A percentile compares a stretch with the other conserved stretches of the same genome.
phyloP scores from a whole-genome alignment of 2,113 vertebrate species.

The Prinia subflava region DNA sequence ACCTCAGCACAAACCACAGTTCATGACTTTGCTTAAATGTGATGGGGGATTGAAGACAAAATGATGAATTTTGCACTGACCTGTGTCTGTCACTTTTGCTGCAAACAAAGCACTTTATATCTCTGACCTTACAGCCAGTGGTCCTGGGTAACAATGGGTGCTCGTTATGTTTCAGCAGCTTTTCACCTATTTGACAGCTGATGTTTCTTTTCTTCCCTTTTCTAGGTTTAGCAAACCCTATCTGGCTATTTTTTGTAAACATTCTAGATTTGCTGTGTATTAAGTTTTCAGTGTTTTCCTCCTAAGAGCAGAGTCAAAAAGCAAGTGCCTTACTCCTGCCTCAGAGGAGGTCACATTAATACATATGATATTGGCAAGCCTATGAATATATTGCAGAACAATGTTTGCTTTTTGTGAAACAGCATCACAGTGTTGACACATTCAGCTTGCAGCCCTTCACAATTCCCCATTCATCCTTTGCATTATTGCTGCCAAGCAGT shows the following conservation, averaged over 20 bases:
- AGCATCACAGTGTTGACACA: not conserved
- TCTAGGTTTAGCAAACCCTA: not conserved
- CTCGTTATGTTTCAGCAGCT: not conserved
- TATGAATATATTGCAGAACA: not conserved
- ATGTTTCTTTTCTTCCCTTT: not conserved
- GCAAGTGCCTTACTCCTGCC: not conserved
- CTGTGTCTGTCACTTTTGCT: not conserved
- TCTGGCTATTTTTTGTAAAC: not conserved
- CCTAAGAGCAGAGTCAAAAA: not conserved
- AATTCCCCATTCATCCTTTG: not conserved
- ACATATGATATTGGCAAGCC: not conserved
- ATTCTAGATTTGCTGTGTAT: rapidly evolving
- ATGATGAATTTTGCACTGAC: not conserved
- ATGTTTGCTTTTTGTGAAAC: not conserved
- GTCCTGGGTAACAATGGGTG: not conserved
- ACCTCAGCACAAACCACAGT: not conserved
- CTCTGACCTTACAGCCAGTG: not conserved
- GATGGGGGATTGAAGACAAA: not conserved
- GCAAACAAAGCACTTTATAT: not conserved
- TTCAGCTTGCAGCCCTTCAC: not conserved
- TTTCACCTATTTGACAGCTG: not conserved
- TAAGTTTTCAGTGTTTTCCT: not conserved
- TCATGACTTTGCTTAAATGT: not conserved
- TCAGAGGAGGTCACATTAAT: not conserved
- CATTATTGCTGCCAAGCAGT: not conserved